Base-by-base conservation (phyloP, 2,888 invertebrate genomes). In the Eristalinus aeneus region DNA sequence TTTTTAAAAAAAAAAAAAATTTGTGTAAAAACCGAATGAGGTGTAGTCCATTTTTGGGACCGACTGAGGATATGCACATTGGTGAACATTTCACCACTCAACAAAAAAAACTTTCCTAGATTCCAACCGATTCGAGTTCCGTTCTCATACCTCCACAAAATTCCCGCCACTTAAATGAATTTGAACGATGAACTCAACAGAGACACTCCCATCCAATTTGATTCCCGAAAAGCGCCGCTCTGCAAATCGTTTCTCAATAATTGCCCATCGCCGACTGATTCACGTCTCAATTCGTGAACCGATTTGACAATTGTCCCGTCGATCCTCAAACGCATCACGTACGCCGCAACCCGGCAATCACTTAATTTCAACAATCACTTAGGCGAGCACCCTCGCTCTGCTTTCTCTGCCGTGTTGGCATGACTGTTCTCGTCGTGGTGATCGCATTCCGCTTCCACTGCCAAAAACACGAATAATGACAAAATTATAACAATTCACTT, bases 351-450 rank as follows among this genome's bases (percentile, higher is more conserved):
- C 77, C 60, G 12, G 69, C 86, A 86, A 86, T 86, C 81, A 81
- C 86, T 86, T 86, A 86, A 86, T 82, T 77, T 69, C 73, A 58
- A 77, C 76, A 81, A 77, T 80, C 85, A 73, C 85, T 81, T 77
- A 85, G 68, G 11, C 76, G 23, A 10, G 20, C 60, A 64, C 68
- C 34, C 58, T 73, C 39, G 67, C 32, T 36, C 34, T 36, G 67
- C 32, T 36, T 27, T 36, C 31, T 22, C 56, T n/a, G 16, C 6
- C 53, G 9, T 5, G 5, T 3, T 9, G 20, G 3, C 4, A 16
- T 16, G 22, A 9, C 1, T 56, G 9, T 27, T 11, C 22, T 11
- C 23, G 23, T 8, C 56, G 3, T 22, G 10, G 56, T 23, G 11
- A 56, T 22, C 22, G 56, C 23, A 22, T 23, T n/a, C 11, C 64